A percentile compares a stretch with the other conserved stretches of the same genome.
Evolutionary conservation across 1,140 invertebrate genomes (phyloP).

Genomic region (Cherax destructor): DNA sequence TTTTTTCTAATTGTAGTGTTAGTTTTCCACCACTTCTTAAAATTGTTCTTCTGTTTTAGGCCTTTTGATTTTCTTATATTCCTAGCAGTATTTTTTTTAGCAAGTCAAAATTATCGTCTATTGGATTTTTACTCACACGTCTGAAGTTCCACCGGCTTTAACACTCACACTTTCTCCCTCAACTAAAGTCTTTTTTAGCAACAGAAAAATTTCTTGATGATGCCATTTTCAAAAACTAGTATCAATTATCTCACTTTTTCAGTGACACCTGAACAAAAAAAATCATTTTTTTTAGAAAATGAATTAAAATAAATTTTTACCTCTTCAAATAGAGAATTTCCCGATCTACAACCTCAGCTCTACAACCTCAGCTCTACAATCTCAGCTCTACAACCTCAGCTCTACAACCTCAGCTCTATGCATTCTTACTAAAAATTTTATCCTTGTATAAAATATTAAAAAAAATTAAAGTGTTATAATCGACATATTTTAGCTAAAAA

Average conservation of each 20-base stretch:
- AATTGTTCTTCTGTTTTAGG: neutral
- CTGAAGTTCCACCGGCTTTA: slow-evolving; percentile 8
- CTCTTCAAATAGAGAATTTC: neutral
- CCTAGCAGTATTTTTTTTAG: slow-evolving; percentile 10
- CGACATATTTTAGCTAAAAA: no score
- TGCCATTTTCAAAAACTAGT: neutral
- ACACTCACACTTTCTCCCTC: slow-evolving; percentile 13
- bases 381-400: no score
- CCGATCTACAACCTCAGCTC: no score
- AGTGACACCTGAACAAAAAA: neutral
- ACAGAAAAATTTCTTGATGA: neutral
- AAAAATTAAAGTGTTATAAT: no score
- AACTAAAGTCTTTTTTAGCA: no score
- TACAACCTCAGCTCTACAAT: no score
- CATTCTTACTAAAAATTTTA: neutral
- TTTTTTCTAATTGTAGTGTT: slow-evolving; percentile 13
- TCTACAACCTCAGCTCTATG: neutral
- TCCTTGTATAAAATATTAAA: no score
- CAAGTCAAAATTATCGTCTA: slow-evolving; percentile 23
- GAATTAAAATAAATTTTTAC: neutral
- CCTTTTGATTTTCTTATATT: neutral
- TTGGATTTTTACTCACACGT: slow-evolving; percentile 36
- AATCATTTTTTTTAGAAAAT: neutral
- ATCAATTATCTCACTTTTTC: neutral
- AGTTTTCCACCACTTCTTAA: neutral